A percentile compares a stretch with the other conserved stretches of the same genome.
These are phyloP conservation scores for Panurus biarmicus DNA, from an alignment of 2,113 vertebrate species.

Conservation along the genomic window DNA sequence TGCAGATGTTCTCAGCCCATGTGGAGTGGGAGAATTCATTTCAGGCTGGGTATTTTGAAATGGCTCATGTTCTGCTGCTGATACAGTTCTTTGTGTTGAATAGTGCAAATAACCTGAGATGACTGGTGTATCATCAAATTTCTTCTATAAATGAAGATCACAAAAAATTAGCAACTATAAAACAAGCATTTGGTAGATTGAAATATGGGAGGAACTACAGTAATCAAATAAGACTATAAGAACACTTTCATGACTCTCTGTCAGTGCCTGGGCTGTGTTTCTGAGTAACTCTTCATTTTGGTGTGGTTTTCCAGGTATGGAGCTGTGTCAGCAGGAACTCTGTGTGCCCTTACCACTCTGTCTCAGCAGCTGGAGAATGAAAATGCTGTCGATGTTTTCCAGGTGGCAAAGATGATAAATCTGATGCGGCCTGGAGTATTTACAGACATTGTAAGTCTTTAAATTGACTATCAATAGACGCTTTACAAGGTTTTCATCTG, in stretches of 20 bases:
- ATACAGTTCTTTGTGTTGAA: background rate
- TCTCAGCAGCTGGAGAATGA: slow-evolving; percentile 96
- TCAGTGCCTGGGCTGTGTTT: background rate
- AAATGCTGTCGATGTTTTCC: slow-evolving; percentile 94
- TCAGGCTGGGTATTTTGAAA: background rate
- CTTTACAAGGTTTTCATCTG: background rate
- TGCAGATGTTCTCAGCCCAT: background rate
- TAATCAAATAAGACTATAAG: background rate
- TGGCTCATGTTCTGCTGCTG: background rate
- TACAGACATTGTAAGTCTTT: slow-evolving; percentile 92
- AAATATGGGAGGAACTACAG: background rate
- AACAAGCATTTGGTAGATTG: background rate
- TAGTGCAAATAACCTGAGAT: background rate
- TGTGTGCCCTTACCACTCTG: slow-evolving; percentile 94
- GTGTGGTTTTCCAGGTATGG: slow-evolving; percentile 79
- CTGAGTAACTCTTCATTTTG: background rate
- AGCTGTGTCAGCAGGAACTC: slow-evolving; percentile 90
- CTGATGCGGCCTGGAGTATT: slow-evolving; percentile 99
- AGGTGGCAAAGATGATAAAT: slow-evolving; percentile 99
- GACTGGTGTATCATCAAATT: background rate
- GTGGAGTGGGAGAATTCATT: background rate
- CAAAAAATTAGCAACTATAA: background rate
- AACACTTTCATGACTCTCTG: background rate
- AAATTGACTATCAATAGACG: background rate
- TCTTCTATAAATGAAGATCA: background rate